These are phyloP conservation scores for Anser brachyrhynchus DNA, from an alignment of 2,113 vertebrate species.

Conservation along the genomic window DNA sequence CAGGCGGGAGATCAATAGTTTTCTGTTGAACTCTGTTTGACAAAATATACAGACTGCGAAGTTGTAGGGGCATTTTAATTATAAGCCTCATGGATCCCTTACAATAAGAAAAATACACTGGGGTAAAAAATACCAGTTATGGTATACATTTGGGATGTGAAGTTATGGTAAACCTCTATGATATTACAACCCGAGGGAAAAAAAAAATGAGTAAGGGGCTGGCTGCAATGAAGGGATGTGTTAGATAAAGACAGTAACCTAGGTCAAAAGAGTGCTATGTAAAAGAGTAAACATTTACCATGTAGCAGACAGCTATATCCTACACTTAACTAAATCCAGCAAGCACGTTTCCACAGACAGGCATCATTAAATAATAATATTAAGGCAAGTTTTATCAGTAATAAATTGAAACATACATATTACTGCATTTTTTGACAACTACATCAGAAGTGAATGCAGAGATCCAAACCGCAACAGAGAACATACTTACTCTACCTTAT, in stretches of 20 bases:
- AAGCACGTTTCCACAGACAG: neutral
- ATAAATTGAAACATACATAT: neutral
- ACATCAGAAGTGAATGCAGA: neutral
- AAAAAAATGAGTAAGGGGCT: neutral
- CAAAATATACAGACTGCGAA: neutral
- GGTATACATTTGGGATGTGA: neutral
- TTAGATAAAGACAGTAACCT: neutral
- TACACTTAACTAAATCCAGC: neutral
- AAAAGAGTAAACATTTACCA: neutral
- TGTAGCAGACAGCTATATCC: neutral
- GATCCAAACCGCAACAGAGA: neutral
- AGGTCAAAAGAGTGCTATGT: neutral
- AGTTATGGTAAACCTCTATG: neutral
- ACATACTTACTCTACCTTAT: slow-evolving; percentile 22
- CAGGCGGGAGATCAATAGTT: neutral
- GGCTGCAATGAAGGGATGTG: neutral
- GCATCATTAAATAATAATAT: neutral
- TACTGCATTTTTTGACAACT: neutral
- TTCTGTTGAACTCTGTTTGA: neutral
- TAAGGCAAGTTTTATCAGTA: neutral
- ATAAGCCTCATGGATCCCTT: neutral
- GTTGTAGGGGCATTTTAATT: neutral
- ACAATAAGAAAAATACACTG: neutral
- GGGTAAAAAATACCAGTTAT: neutral
- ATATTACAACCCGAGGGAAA: neutral